Evolutionary conservation across 2,888 invertebrate species (phyloP).

Genomic region (Phaonia tiefii): DNA sequence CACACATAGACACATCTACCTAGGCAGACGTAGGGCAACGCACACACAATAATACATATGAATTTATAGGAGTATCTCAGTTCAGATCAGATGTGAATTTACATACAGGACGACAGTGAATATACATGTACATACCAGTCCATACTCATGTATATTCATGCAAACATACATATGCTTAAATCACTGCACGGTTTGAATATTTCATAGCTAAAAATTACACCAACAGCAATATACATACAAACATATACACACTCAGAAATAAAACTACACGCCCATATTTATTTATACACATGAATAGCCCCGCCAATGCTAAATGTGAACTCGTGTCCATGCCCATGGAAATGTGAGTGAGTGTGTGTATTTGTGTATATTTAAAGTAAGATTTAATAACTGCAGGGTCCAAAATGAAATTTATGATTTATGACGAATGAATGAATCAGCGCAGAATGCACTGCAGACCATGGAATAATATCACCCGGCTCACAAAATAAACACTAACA

Average conservation of each 20-base stretch:
- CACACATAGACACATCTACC: not conserved
- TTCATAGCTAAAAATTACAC: conserved; percentile 45
- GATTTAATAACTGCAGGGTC: conserved; percentile 50
- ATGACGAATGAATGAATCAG: conserved; percentile 42
- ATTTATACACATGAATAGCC: not conserved
- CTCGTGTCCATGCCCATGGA: not conserved
- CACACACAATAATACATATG: too few species aligned
- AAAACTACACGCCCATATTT: not conserved
- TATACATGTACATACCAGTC: too few species aligned
- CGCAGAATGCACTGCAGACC: conserved; percentile 33
- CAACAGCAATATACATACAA: conserved; percentile 16
- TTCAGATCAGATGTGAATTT: not conserved
- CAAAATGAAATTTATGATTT: conserved; percentile 51
- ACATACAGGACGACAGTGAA: not conserved
- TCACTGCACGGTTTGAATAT: conserved; percentile 47
- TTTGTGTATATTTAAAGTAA: conserved; percentile 11
- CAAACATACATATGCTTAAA: conserved; percentile 22
- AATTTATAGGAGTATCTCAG: too few species aligned
- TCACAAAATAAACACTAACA: conserved; percentile 20
- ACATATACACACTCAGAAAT: not conserved
- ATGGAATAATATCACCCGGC: too few species aligned
- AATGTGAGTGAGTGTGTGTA: not conserved
- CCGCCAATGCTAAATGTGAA: not conserved
- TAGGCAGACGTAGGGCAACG: too few species aligned
- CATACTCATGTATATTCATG: too few species aligned